Base-by-base conservation (phyloP, 2,797 vertebrate species). In the Natrix natrix region DNA sequence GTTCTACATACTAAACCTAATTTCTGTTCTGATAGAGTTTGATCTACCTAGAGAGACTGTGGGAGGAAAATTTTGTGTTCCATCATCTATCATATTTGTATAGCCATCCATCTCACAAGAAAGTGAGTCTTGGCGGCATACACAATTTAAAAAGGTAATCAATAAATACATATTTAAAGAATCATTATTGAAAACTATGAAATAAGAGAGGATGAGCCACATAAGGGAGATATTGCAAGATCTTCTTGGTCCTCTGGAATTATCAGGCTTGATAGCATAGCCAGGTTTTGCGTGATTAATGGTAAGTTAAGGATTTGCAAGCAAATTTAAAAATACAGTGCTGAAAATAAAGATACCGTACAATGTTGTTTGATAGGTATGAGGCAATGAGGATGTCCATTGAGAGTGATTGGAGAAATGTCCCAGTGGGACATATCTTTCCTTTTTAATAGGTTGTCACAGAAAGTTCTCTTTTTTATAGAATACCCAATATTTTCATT, bases 391-490 rank as follows among this genome's bases (percentile, higher is more conserved):
- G 83, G 93, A 95, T 86, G 94, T 87, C 91, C 83, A 92, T 91
- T 17, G 24, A 83, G 83, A 91, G 28, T 43, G 48, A 37, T 0
- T 8, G 57, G 88, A 87, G 92, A 66, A 28, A 28, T 32, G n/a
- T 69, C 91, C 37, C 91, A 55, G 88, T 92, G 88, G 86, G 86
- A 52, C 88, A n/a, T n/a, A 57, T 52, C 6, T 1, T 55, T 83
- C 0, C 1, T 92, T 93, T 66, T 87, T 89, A 89, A 89, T 69
- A 60, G 83, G 60, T 66, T 83, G 90, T 66, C 92, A 97, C 93
- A 0, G 94, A 93, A 92, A 2, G 78, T 96, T 97, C 95, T 91
- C 92, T 96, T 94, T 91, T 0, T 93, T 61, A 95, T 90, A 96
- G 95, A 66, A 3, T 12, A 37, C 13, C 56, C 0, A 0, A 37